Percentiles rank a stretch among this genome's conserved stretches.
These are phyloP conservation scores for Stegodyphus dumicola DNA, from an alignment of 1,140 invertebrate species.

Conservation along the genomic window DNA sequence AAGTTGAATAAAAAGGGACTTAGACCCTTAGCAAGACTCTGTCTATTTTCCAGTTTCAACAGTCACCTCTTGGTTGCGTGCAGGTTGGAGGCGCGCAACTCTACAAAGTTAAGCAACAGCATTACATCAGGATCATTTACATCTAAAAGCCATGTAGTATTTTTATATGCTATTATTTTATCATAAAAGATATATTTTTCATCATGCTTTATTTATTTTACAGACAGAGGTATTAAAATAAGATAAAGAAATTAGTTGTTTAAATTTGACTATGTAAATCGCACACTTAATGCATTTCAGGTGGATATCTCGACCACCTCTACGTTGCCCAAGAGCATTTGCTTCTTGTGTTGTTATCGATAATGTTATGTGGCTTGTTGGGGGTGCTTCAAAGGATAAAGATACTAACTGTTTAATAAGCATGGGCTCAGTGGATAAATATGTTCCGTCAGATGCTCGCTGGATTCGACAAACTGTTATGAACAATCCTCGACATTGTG, in stretches of 20 bases:
- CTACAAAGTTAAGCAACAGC: no score
- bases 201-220: not conserved
- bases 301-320: conserved; percentile 41
- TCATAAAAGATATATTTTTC: not conserved
- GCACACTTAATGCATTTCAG: not conserved
- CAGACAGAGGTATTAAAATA: not conserved
- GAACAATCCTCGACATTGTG: conserved; percentile 32
- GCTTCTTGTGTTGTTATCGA: conserved; percentile 16
- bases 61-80: no score
- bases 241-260: not conserved
- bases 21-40: no score
- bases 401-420: conserved; percentile 11
- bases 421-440: conserved; percentile 50
- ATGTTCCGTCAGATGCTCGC: conserved; percentile 18
- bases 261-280: not conserved
- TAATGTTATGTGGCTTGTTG: conserved; percentile 30
- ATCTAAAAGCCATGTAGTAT: no score
- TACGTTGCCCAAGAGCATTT: conserved; percentile 40
- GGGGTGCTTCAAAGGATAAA: conserved; percentile 14
- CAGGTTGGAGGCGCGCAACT: no score
- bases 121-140: no score
- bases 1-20: no score
- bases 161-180: no score
- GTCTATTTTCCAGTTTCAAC: no score
- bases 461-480: conserved; percentile 35